Percentiles rank a stretch among this genome's conserved stretches.
phyloP scores from a whole-genome alignment of 2,888 invertebrate genomes.

The Lasioglossum villosulum region DNA sequence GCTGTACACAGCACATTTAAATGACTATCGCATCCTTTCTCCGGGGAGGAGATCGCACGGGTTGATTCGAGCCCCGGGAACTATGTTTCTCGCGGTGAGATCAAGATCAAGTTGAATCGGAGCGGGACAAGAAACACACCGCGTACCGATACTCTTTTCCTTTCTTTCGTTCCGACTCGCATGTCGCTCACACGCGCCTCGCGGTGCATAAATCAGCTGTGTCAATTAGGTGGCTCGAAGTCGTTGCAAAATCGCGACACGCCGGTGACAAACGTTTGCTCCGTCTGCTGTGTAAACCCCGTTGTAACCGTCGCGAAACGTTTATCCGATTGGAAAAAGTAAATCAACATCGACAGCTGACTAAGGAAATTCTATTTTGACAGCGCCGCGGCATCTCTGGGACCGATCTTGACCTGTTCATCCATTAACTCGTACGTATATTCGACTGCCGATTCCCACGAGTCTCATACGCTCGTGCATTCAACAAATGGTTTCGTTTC shows the following conservation, averaged over 20 bases:
- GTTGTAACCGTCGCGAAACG: neutral
- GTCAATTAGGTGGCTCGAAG: constrained; percentile 41
- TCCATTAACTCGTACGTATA: neutral
- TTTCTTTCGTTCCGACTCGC: constrained; percentile 32
- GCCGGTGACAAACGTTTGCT: constrained; percentile 8
- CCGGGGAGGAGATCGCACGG: constrained; percentile 7
- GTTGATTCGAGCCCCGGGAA: constrained; percentile 19
- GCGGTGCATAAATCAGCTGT: constrained; percentile 46
- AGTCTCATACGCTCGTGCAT: neutral
- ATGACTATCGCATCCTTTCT: constrained; percentile 6
- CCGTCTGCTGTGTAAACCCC: neutral
- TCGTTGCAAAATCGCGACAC: constrained; percentile 28
- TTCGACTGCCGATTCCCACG: neutral
- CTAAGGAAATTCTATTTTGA: neutral
- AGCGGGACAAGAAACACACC: constrained; percentile 23
- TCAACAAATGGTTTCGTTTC: neutral
- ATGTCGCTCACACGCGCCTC: constrained; percentile 30
- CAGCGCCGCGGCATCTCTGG: neutral
- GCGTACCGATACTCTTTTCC: constrained; percentile 21
- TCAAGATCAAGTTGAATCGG: constrained; percentile 49
- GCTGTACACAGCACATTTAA: constrained; percentile 3
- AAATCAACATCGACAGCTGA: neutral
- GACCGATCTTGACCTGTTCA: constrained; percentile 6
- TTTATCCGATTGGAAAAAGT: neutral
- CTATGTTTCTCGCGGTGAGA: constrained; percentile 22